These are phyloP conservation scores for Ecliptopera silaceata DNA, from an alignment of 2,888 invertebrate genomes.

Conservation along the genomic window DNA sequence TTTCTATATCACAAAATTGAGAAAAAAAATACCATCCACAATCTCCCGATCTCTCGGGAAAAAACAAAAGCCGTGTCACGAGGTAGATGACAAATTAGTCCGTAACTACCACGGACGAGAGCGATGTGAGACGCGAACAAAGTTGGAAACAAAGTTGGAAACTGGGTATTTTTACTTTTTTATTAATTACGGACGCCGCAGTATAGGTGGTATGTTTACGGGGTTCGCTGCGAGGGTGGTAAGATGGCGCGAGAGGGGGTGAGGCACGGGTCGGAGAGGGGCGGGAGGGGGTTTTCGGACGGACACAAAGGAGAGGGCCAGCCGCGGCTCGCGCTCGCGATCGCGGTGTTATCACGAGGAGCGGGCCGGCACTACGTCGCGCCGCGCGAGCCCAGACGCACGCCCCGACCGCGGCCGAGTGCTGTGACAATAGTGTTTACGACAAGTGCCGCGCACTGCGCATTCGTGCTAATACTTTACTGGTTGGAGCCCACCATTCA, in stretches of 20 bases:
- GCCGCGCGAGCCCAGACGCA: slow-evolving; percentile 70
- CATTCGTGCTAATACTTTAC: slow-evolving; percentile 53
- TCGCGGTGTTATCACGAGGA: slow-evolving; percentile 76
- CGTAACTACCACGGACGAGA: slow-evolving; percentile 52
- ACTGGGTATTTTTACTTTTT: slow-evolving; percentile 35
- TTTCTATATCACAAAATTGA: slow-evolving; percentile 11
- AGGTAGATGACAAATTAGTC: slow-evolving; percentile 48
- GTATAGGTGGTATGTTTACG: slow-evolving; percentile 67
- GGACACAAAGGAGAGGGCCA: slow-evolving; percentile 82
- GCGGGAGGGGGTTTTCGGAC: slow-evolving; percentile 62
- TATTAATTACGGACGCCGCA: slow-evolving; percentile 53
- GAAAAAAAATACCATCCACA: slow-evolving; percentile 13
- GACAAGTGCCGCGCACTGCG: slow-evolving; percentile 66
- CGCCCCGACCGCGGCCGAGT: slow-evolving; percentile 55
- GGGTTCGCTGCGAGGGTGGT: slow-evolving; percentile 52
- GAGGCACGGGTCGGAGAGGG: slow-evolving; percentile 58
- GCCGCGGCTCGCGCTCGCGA: slow-evolving; percentile 72
- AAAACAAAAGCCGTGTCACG: slow-evolving; percentile 21
- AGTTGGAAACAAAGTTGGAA: slow-evolving; percentile 47
- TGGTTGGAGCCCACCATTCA: slow-evolving; percentile 54
- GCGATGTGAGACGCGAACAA: slow-evolving; percentile 60
- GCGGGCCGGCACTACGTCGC: slow-evolving; percentile 71
- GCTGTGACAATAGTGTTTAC: slow-evolving; percentile 55
- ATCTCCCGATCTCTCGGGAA: background rate
- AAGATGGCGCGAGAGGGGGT: slow-evolving; percentile 54